Evolutionary conservation across 2,797 vertebrate genomes (phyloP).

Genomic region (Rallus crepitans): DNA sequence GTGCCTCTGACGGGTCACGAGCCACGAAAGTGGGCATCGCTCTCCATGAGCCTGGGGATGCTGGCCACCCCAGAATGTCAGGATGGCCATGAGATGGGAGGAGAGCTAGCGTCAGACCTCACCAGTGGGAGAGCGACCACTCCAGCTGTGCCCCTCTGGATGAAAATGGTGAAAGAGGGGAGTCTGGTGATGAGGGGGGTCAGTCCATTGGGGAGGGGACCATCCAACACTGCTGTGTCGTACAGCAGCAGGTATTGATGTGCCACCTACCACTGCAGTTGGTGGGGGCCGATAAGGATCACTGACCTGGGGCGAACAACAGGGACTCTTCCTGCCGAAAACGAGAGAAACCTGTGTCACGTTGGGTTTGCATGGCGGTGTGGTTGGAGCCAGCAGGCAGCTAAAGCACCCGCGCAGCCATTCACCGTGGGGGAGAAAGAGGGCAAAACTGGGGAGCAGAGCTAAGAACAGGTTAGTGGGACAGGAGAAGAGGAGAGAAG

Average conservation of each 20-base stretch:
- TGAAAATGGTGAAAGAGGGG: neutral
- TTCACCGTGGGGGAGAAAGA: no score
- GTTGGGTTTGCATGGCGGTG: fast-evolving
- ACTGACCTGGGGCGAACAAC: neutral
- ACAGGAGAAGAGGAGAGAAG: no score
- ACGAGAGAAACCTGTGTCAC: neutral
- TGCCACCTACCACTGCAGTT: neutral
- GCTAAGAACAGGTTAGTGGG: no score
- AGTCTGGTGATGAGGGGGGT: no score
- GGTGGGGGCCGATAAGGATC: neutral
- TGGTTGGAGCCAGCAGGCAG: no score
- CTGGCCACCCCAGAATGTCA: fast-evolving
- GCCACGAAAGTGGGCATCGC: fast-evolving
- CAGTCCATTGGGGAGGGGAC: conserved; percentile 60
- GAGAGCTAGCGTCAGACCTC: fast-evolving
- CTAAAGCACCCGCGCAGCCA: no score
- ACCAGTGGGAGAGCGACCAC: fast-evolving
- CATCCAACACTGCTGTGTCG: neutral
- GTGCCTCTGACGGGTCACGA: fast-evolving
- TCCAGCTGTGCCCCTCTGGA: neutral
- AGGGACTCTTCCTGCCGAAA: neutral
- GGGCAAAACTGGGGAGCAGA: no score
- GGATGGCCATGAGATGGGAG: neutral
- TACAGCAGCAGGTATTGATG: conserved; percentile 6
- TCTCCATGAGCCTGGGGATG: no score